Conservation (phyloP, 2,113 vertebrate species). For the Pardalotus punctatus region DNA sequence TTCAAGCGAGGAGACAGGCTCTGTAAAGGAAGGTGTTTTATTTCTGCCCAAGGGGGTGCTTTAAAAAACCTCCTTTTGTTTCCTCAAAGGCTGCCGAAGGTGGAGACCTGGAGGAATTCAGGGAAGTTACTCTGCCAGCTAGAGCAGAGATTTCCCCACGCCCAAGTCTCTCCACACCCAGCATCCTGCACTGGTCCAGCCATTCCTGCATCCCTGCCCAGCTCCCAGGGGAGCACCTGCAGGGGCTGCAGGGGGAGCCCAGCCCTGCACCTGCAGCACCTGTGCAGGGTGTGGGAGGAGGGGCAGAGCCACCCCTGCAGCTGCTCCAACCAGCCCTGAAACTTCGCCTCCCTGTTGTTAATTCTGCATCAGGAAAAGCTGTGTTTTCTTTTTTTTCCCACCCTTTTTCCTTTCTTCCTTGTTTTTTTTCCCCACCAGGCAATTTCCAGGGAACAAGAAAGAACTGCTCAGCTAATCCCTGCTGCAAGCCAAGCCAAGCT, state of each 20-base stretch:
- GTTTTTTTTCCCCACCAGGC: fast-evolving
- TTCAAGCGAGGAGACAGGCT: background rate
- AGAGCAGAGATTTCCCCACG: background rate
- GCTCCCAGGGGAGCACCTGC: background rate
- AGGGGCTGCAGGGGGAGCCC: background rate
- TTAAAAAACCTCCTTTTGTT: constrained; percentile 30
- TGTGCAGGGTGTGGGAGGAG: background rate
- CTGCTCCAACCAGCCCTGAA: background rate
- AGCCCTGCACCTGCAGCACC: background rate
- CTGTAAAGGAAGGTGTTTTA: background rate
- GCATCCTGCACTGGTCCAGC: background rate
- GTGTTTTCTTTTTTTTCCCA: fast-evolving
- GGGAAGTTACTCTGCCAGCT: background rate
- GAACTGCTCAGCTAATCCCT: background rate
- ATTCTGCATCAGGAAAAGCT: background rate
- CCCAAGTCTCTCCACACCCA: background rate
- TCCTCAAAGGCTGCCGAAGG: background rate
- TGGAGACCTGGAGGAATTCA: background rate
- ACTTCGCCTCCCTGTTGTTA: background rate
- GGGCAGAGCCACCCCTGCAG: background rate
- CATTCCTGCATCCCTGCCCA: background rate
- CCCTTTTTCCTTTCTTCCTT: fast-evolving
- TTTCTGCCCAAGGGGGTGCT: background rate
- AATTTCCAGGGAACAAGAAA: background rate
- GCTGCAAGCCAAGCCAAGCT: background rate